Conservation (phyloP, 2,888 invertebrate species). For the Gisinianus flammeolus region DNA sequence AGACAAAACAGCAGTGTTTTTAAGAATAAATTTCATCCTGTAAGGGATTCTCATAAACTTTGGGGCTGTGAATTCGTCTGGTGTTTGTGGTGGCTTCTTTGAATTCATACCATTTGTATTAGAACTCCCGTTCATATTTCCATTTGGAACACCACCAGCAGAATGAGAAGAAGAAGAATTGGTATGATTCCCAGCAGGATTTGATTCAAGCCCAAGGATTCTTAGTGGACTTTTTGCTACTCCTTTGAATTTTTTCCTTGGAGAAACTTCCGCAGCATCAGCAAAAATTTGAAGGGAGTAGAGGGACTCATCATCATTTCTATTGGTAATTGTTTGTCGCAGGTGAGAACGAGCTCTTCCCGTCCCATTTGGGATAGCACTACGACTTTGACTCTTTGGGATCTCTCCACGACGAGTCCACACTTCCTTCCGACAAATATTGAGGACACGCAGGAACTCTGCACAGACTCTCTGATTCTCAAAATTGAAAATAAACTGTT, state of each 20-base stretch:
- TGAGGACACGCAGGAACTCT: conserved; percentile 25
- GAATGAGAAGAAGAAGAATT: not conserved
- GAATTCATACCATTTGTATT: not conserved
- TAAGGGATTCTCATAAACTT: conserved; percentile 31
- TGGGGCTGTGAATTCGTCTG: conserved; percentile 1
- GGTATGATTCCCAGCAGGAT: not conserved
- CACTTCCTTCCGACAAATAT: conserved; percentile 30
- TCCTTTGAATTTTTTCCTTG: not conserved
- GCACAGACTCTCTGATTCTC: conserved; percentile 35
- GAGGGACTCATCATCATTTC: not conserved
- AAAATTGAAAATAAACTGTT: conserved; percentile 36
- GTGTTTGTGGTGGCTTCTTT: not conserved
- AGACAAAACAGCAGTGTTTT: conserved; percentile 14
- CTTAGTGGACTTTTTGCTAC: not conserved
- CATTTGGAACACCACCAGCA: not conserved
- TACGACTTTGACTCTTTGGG: not conserved
- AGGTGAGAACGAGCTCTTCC: not conserved
- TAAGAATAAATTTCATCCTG: conserved; percentile 28
- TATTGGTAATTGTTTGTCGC: not conserved
- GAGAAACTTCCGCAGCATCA: not conserved
- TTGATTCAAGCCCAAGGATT: not conserved
- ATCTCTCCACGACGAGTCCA: conserved; percentile 26
- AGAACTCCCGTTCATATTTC: too few relatives aligned
- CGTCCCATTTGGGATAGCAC: not conserved
- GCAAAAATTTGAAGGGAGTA: not conserved